Evolutionary conservation across 1,140 invertebrate genomes (phyloP).

Genomic region (Trypoxylus dichotomus): DNA sequence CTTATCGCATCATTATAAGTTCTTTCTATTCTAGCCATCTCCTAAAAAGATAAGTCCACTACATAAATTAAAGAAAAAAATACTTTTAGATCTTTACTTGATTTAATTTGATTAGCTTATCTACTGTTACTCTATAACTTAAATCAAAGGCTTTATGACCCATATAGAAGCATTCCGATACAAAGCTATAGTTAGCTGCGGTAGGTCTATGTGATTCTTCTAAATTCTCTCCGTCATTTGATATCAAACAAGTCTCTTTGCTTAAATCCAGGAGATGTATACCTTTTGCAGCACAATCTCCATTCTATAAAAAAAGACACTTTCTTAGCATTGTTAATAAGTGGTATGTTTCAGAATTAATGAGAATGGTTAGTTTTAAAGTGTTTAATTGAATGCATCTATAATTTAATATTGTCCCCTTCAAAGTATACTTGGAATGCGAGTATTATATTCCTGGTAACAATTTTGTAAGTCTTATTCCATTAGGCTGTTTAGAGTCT

Average conservation of each 20-base stretch:
- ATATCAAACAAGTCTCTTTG: conserved; percentile 78
- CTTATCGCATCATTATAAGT: conserved; percentile 64
- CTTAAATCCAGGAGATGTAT: conserved; percentile 70
- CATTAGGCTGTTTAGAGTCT: too few relatives aligned
- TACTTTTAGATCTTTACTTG: conserved; percentile 50
- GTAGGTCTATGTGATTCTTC: conserved; percentile 57
- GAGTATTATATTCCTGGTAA: too few relatives aligned
- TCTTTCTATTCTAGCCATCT: conserved; percentile 75
- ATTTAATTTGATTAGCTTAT: conserved; percentile 69
- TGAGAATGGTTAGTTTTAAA: too few relatives aligned
- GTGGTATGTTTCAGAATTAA: too few relatives aligned
- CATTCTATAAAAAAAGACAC: conserved; percentile 8
- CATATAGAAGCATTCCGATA: conserved; percentile 89
- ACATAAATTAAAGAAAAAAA: not conserved
- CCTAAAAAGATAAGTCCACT: conserved; percentile 54
- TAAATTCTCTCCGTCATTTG: conserved; percentile 61
- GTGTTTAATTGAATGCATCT: too few relatives aligned
- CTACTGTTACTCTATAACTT: conserved; percentile 77
- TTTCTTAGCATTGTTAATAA: too few relatives aligned
- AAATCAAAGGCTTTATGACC: conserved; percentile 85
- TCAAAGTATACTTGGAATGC: too few relatives aligned
- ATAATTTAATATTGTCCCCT: too few relatives aligned
- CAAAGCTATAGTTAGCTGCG: conserved; percentile 74
- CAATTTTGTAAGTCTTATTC: too few relatives aligned
- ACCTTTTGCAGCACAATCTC: conserved; percentile 55